Evolutionary conservation across 2,797 vertebrate genomes (phyloP).

Genomic region (Babyrousa celebensis): DNA sequence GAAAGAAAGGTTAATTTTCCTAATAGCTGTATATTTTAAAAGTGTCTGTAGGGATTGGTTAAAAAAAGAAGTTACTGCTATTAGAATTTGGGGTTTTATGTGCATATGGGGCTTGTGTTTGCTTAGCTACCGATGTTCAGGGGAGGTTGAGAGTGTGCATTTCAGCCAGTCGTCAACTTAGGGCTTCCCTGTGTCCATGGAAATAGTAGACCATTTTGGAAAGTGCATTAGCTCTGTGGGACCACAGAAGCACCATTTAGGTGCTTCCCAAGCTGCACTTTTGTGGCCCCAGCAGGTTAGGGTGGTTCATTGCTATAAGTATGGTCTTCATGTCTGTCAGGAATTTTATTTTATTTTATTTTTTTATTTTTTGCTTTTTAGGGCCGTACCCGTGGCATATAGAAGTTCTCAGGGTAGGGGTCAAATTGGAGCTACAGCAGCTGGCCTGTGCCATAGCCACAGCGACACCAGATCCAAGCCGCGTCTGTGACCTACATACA

Average conservation of each 20-base stretch:
- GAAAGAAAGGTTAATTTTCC: slow-evolving; percentile 50
- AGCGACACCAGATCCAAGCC: no score
- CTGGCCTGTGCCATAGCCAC: no score
- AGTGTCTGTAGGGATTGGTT: background rate
- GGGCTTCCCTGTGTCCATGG: background rate
- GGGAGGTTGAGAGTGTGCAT: background rate
- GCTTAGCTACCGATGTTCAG: background rate
- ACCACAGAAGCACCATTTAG: background rate
- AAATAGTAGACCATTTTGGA: background rate
- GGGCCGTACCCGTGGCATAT: no score
- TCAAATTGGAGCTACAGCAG: no score
- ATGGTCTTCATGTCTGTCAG: fast-evolving
- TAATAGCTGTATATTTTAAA: background rate
- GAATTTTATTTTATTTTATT: no score
- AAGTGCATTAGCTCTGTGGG: background rate
- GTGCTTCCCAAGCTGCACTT: background rate
- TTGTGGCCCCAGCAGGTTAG: background rate
- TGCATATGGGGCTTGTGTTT: background rate
- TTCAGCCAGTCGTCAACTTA: background rate
- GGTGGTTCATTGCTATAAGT: background rate
- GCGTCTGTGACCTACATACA: no score
- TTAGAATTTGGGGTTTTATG: background rate
- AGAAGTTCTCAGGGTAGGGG: no score
- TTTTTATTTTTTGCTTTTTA: no score
- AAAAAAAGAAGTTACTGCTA: background rate